phyloP scores from a whole-genome alignment of 2,888 invertebrate species.

The Archaeoteleia sp. region DNA sequence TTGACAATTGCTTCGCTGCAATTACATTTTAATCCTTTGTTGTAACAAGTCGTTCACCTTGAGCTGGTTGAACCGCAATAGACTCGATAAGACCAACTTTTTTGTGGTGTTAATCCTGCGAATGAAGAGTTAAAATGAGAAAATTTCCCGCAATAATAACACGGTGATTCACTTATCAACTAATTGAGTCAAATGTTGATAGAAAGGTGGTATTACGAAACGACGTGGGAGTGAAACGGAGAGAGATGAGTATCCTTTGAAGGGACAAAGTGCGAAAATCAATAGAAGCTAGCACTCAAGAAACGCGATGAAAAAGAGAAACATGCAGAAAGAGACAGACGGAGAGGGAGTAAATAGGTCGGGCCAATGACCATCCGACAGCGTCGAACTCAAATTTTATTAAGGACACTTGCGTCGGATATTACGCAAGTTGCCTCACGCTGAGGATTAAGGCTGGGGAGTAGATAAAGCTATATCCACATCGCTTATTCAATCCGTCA shows the following conservation, averaged over 20 bases:
- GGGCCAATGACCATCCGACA: conserved; percentile 45
- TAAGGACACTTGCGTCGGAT: conserved; percentile 46
- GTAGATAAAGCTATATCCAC: conserved; percentile 32
- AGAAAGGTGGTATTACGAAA: conserved; percentile 1
- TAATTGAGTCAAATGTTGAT: not conserved
- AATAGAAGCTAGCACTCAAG: not conserved
- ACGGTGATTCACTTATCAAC: no score
- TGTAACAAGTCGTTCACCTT: no score
- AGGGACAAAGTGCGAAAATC: not conserved
- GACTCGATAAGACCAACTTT: no score
- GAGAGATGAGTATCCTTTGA: no score
- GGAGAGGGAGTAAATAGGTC: conserved; percentile 42
- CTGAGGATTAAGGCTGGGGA: conserved; percentile 29
- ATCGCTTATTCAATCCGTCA: conserved; percentile 1
- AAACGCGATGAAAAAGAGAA: conserved; percentile 5
- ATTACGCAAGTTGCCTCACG: conserved; percentile 40
- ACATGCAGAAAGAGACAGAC: conserved; percentile 8
- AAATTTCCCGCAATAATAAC: no score
- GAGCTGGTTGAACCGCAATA: no score
- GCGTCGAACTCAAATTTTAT: conserved; percentile 46
- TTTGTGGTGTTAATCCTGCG: no score
- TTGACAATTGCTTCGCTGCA: no score
- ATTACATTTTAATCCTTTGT: no score
- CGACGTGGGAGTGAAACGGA: conserved; percentile 1
- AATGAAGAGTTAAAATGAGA: no score